A percentile compares a stretch with the other conserved stretches of the same genome.
Conservation (phyloP, 2,888 invertebrate genomes). For the Acanthosepion lycidas region DNA sequence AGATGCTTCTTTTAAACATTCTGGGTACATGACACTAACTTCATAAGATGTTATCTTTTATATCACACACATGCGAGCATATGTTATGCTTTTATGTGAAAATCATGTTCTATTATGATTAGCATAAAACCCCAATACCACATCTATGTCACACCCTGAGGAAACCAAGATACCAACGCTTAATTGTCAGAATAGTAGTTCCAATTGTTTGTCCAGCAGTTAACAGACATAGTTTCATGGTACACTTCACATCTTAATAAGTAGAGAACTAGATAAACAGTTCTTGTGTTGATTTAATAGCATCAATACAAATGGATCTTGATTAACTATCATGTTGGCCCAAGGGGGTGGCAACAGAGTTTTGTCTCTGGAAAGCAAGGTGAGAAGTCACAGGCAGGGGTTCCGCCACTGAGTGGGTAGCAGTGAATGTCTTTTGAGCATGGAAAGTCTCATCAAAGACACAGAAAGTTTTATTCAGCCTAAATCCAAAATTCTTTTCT, state of each 20-base stretch:
- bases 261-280: neutral
- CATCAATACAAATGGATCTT: neutral
- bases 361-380: neutral
- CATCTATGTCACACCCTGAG: neutral
- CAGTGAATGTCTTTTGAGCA: no score
- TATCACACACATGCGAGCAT: no score
- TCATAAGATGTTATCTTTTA: no score
- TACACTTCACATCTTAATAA: constrained; percentile 5
- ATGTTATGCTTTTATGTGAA: no score
- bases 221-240: neutral
- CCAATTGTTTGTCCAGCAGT: neutral
- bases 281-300: neutral
- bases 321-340: neutral
- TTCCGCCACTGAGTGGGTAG: no score
- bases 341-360: neutral
- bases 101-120: no score
- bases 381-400: neutral
- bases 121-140: no score
- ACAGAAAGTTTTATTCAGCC: no score
- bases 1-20: no score
- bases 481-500: no score
- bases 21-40: no score
- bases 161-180: neutral
- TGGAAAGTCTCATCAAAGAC: no score
- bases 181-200: neutral